Percentiles rank a stretch among this genome's conserved stretches.
Conservation (phyloP, 2,797 vertebrate genomes). For the Neoniphon sammara region DNA sequence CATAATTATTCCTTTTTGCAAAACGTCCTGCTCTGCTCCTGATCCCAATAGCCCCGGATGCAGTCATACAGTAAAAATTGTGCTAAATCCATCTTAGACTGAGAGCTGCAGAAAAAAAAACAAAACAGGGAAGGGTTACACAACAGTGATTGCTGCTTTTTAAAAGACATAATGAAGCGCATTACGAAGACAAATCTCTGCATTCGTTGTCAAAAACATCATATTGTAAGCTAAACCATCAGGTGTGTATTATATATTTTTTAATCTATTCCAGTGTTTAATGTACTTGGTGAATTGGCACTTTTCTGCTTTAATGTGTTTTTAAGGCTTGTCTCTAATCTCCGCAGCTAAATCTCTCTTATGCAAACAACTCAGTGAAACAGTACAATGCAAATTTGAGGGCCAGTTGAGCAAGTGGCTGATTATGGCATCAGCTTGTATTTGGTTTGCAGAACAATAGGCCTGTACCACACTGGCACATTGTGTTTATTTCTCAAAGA, state of each 20-base stretch:
- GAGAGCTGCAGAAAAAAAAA: constrained; percentile 22
- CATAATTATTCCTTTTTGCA: neutral
- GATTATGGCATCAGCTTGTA: constrained; percentile 48
- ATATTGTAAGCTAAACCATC: neutral
- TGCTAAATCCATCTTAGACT: constrained; percentile 46
- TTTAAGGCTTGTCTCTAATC: constrained; percentile 52
- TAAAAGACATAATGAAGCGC: neutral
- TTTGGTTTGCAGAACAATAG: constrained; percentile 56
- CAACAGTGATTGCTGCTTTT: constrained; percentile 23
- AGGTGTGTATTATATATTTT: neutral
- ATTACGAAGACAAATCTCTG: neutral
- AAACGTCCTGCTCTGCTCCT: constrained; percentile 17
- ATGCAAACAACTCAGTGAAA: constrained; percentile 42
- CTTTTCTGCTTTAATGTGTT: constrained; percentile 39
- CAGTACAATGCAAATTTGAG: constrained; percentile 20
- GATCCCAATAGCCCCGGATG: constrained; percentile 32
- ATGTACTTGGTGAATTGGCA: constrained; percentile 15
- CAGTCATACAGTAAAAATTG: constrained; percentile 37
- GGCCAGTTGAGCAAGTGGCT: constrained; percentile 49
- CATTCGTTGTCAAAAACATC: neutral
- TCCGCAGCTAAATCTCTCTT: constrained; percentile 35
- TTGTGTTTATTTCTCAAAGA: constrained; percentile 45
- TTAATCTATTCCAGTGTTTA: constrained; percentile 24
- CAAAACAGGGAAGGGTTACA: constrained; percentile 27
- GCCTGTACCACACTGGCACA: constrained; percentile 16